Evolutionary conservation across 2,113 vertebrate genomes (phyloP), one percentile per base, ranked within the genome.

Genomic region (Manacus vitellinus): DNA sequence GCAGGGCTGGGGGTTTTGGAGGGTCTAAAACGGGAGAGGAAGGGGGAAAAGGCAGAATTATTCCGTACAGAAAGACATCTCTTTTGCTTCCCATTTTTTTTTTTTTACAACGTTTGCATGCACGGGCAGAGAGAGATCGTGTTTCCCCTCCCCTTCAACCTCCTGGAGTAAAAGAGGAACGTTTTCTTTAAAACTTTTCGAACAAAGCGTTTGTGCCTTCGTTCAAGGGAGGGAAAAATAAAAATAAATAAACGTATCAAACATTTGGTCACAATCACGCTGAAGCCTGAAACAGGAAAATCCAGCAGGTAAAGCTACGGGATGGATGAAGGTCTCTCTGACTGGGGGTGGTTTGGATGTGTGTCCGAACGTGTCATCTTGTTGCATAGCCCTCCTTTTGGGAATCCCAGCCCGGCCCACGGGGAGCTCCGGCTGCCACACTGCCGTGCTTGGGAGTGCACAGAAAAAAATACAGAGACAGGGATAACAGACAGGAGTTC

Each of bases 211-310:
- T 97, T 98, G 98, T 98, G 98, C 98, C 98, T 98, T 98, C 62
- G 2, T 79, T 56, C 94, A 77, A 97, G 95, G 97, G 21, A 25
- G 49, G 25, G 4, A 5, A 27, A 8, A 59, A 35, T 35, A 35
- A 35, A 41, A 51, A 46, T 20, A 46, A 25, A 51, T 20, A 94
- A 97, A 92, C 28, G 91, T 98, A 98, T 37, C 99, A 99, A 99
- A 98, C 96, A 98, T 99, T 99, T 99, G 98, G 99, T 99, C 99
- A 99, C 98, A 85, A 91, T 98, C 98, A 98, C 98, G 98, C 98
- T 98, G 98, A 99, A 98, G 98, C 97, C 97, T 97, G 97, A 97
- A 98, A 98, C 92, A 97, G 97, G 97, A 93, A 88, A 98, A 97
- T 98, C 97, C 98, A 98, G 98, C 98, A 97, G 97, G 85, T 98